A percentile compares a stretch with the other conserved stretches of the same genome.
These are phyloP conservation scores for Acanthacorydalis orientalis DNA, from an alignment of 2,888 invertebrate genomes.

Conservation along the genomic window DNA sequence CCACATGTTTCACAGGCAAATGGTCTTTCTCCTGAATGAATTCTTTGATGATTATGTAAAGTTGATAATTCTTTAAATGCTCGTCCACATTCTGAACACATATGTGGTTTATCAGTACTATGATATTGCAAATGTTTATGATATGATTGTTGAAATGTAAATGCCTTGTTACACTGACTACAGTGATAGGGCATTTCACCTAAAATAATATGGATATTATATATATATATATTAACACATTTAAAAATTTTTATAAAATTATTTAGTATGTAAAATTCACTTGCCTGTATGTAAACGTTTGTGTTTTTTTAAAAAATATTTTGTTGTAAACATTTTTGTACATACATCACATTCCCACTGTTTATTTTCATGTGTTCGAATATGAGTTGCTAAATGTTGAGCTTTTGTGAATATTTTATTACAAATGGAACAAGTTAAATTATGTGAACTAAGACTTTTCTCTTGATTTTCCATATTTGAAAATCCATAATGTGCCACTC, in stretches of 20 bases:
- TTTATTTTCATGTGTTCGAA: constrained; percentile 43
- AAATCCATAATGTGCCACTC: constrained; percentile 59
- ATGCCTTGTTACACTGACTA: constrained; percentile 63
- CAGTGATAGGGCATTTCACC: constrained; percentile 82
- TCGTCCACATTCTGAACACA: constrained; percentile 59
- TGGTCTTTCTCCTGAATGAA: constrained; percentile 72
- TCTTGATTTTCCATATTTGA: constrained; percentile 12
- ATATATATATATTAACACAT: too few species aligned
- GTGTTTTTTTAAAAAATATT: constrained; percentile 79
- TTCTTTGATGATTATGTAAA: constrained; percentile 70
- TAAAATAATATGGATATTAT: constrained; percentile 26
- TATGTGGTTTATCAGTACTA: constrained; percentile 65
- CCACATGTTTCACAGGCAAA: constrained; percentile 79
- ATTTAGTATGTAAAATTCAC: constrained; percentile 3
- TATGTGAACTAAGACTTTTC: constrained; percentile 20
- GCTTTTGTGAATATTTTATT: constrained; percentile 3
- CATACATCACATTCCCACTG: constrained; percentile 79
- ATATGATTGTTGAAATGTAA: constrained; percentile 81
- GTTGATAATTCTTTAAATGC: constrained; percentile 78
- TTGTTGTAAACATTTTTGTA: constrained; percentile 70
- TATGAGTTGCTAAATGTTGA: constrained; percentile 5
- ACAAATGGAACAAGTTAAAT: constrained; percentile 3
- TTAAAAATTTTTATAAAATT: too few species aligned
- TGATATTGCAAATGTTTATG: constrained; percentile 79
- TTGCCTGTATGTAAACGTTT: constrained; percentile 69